These are phyloP conservation scores for Drosophila asahinai DNA, from an alignment of 1,140 invertebrate genomes.

Conservation along the genomic window DNA sequence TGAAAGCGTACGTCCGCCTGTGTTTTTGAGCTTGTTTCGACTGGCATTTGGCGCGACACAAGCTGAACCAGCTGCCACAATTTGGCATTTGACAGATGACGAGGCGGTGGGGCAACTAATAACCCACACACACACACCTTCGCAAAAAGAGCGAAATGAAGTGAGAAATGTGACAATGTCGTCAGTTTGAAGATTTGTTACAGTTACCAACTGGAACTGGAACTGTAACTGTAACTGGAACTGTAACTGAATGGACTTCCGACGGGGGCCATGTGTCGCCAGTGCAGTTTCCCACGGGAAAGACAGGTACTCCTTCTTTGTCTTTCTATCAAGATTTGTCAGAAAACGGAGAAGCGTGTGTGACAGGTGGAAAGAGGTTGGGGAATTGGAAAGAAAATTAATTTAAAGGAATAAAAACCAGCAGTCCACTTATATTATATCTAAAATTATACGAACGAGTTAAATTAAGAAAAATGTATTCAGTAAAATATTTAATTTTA, in stretches of 20 bases:
- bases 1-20: constrained; percentile 24
- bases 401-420: not conserved
- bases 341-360: not conserved
- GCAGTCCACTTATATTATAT: too few relatives aligned
- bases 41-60: constrained; percentile 54
- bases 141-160: constrained; percentile 34
- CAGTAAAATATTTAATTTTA: too few relatives aligned
- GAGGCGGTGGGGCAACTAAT: constrained; percentile 64
- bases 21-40: constrained; percentile 35
- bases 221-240: constrained; percentile 7
- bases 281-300: constrained; percentile 11
- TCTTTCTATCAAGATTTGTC: constrained; percentile 10
- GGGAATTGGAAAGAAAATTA: not conserved
- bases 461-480: too few relatives aligned
- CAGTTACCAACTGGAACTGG: constrained; percentile 24
- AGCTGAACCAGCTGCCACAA: constrained; percentile 54
- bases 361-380: not conserved
- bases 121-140: constrained; percentile 18
- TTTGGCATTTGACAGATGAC: constrained; percentile 72
- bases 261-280: constrained; percentile 24
- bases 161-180: constrained; percentile 48
- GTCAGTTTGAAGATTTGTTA: constrained; percentile 65
- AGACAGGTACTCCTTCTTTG: not conserved
- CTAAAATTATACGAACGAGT: too few relatives aligned
- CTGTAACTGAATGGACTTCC: constrained; percentile 38